Percentiles rank a stretch among this genome's conserved stretches.
These are phyloP conservation scores for Cygnus buccinator DNA, from an alignment of 2,113 vertebrate species.

Conservation along the genomic window DNA sequence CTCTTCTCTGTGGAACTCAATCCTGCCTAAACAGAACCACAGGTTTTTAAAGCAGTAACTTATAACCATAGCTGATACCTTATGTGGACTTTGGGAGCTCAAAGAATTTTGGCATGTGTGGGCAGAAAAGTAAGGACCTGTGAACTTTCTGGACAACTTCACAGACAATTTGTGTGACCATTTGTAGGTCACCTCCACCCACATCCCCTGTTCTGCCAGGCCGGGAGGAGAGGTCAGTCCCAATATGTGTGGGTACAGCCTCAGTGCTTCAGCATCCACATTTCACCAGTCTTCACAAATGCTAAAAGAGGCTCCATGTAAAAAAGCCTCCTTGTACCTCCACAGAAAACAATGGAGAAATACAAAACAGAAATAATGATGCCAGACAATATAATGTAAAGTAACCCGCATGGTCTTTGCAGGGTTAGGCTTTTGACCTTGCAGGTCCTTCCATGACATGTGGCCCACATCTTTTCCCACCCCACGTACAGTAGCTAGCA, in stretches of 20 bases:
- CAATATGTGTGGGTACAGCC: rapidly evolving
- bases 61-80: background rate
- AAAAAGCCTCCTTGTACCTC: background rate
- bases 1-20: background rate
- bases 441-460: slow-evolving; percentile 5
- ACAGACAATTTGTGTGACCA: background rate
- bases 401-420: background rate
- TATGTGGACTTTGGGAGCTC: background rate
- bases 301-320: background rate
- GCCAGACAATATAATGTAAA: background rate
- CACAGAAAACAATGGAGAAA: background rate
- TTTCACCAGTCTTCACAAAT: background rate
- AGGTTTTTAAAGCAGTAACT: background rate
- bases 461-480: background rate
- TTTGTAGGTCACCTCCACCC: background rate
- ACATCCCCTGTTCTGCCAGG: background rate
- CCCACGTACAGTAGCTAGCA: slow-evolving; percentile 15
- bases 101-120: rapidly evolving
- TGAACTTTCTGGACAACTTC: background rate
- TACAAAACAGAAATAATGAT: background rate
- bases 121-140: background rate
- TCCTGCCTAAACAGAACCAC: background rate
- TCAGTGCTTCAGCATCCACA: rapidly evolving
- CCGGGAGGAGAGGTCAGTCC: background rate
- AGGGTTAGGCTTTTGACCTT: slow-evolving; percentile 33